Percentiles rank a stretch among this genome's conserved stretches.
Evolutionary conservation across 2,797 vertebrate species (phyloP).

Genomic region (Falco rusticolus): DNA sequence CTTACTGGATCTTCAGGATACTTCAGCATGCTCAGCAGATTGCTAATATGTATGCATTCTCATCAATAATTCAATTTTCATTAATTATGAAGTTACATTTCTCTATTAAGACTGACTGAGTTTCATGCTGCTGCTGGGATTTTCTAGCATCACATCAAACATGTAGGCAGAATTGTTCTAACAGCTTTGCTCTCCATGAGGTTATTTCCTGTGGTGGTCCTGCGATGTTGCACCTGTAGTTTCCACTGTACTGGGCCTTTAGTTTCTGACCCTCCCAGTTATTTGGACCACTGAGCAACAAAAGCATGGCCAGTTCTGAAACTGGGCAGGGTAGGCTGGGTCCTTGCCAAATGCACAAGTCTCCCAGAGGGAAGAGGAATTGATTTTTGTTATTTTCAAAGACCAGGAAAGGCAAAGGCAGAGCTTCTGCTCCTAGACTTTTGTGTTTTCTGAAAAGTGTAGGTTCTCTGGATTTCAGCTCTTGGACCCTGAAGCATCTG

Average conservation of each 20-base stretch:
- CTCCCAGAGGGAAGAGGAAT: neutral
- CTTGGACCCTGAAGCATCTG: neutral
- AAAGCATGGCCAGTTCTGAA: neutral
- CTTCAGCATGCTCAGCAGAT: neutral
- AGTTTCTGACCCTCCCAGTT: neutral
- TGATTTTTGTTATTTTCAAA: neutral
- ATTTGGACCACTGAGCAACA: neutral
- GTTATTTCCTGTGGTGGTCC: neutral
- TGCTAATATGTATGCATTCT: neutral
- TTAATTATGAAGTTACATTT: constrained; percentile 16
- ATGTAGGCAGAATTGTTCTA: neutral
- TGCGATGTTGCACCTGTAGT: neutral
- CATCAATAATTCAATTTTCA: constrained; percentile 15
- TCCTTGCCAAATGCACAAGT: neutral
- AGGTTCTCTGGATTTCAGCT: neutral
- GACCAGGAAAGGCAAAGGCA: neutral
- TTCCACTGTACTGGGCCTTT: neutral
- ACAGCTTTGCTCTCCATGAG: neutral
- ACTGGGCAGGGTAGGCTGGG: neutral
- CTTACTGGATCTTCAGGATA: neutral
- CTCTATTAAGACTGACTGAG: neutral
- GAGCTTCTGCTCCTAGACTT: neutral
- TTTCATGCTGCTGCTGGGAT: constrained; percentile 2
- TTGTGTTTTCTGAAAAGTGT: neutral
- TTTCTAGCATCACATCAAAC: constrained; percentile 5